A percentile compares a stretch with the other conserved stretches of the same genome.
Evolutionary conservation across 2,797 vertebrate species (phyloP).

Genomic region (Decapterus maruadsi): DNA sequence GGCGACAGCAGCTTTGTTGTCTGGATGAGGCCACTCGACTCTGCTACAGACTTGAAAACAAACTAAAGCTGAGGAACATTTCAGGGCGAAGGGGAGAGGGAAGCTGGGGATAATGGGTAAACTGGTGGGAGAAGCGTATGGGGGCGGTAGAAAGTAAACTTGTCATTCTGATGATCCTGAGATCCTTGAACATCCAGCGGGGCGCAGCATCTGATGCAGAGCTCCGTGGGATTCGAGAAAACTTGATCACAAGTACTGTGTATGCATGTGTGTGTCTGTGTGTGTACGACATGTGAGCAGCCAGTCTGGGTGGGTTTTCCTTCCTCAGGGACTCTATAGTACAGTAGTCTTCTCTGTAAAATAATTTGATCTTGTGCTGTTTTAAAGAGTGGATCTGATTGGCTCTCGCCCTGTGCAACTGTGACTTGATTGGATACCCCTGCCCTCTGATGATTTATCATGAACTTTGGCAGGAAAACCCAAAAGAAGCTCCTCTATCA

Average conservation of each 20-base stretch:
- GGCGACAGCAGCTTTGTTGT: not conserved
- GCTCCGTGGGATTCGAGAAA: slow-evolving; percentile 67
- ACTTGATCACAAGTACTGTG: slow-evolving; percentile 77
- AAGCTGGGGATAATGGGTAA: not conserved
- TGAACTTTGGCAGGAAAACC: slow-evolving; percentile 33
- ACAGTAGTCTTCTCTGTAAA: slow-evolving; percentile 64
- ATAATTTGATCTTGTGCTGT: slow-evolving; percentile 55
- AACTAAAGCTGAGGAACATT: slow-evolving; percentile 55
- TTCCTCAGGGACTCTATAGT: slow-evolving; percentile 83
- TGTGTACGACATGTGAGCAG: slow-evolving; percentile 18
- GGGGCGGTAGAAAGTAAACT: slow-evolving; percentile 33
- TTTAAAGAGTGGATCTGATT: slow-evolving; percentile 46
- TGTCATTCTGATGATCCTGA: slow-evolving; percentile 77
- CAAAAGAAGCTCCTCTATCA: slow-evolving; percentile 14
- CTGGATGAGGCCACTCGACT: slow-evolving; percentile 18
- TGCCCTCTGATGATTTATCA: slow-evolving; percentile 43
- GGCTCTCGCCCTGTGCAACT: slow-evolving; percentile 37
- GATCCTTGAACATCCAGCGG: slow-evolving; percentile 80
- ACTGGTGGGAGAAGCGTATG: slow-evolving; percentile 6
- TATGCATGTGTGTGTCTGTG: slow-evolving; percentile 24
- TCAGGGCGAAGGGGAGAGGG: not conserved
- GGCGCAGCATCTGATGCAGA: slow-evolving; percentile 43
- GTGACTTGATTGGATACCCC: slow-evolving; percentile 46
- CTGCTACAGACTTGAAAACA: slow-evolving; percentile 59
- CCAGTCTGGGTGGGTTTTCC: slow-evolving; percentile 70